Evolutionary conservation across 2,113 vertebrate genomes (phyloP).

Genomic region (Pelobates fuscus): DNA sequence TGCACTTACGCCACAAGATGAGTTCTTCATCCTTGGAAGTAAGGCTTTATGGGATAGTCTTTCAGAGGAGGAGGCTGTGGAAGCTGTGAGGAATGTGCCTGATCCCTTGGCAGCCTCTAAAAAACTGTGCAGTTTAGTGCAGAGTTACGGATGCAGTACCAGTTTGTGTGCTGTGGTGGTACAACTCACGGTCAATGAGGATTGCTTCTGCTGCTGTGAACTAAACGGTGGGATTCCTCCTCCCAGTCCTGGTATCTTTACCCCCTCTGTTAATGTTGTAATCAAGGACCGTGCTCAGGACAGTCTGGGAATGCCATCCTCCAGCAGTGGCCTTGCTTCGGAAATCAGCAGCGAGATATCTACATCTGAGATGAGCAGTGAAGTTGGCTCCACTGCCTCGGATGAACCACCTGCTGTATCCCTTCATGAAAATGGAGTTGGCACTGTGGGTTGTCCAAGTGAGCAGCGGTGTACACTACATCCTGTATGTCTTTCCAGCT

Average conservation of each 20-base stretch:
- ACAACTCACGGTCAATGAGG: constrained; percentile 90
- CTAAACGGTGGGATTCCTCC: constrained; percentile 75
- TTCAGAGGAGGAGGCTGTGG: constrained; percentile 83
- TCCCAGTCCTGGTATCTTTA: constrained; percentile 73
- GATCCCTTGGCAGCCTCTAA: constrained; percentile 90
- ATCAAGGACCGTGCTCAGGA: constrained; percentile 75
- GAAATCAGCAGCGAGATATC: constrained; percentile 95
- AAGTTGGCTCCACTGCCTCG: constrained; percentile 95
- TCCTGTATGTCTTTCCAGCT: constrained; percentile 72
- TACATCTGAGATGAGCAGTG: constrained; percentile 95
- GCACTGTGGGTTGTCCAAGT: constrained; percentile 67
- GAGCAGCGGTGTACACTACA: constrained; percentile 86
- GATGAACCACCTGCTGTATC: constrained; percentile 84
- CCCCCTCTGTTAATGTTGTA: constrained; percentile 71
- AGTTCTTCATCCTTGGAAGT: constrained; percentile 96
- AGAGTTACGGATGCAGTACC: constrained; percentile 92
- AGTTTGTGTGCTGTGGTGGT: constrained; percentile 94
- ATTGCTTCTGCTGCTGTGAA: constrained; percentile 94
- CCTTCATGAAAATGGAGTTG: constrained; percentile 66
- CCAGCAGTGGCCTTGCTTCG: constrained; percentile 82
- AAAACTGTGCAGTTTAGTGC: constrained; percentile 93
- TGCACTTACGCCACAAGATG: constrained; percentile 87
- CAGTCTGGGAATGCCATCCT: constrained; percentile 73
- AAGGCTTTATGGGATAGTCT: constrained; percentile 92
- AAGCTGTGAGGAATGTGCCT: constrained; percentile 86